These are phyloP conservation scores for Zaprionus africanus DNA, from an alignment of 1,140 invertebrate species.

Conservation along the genomic window DNA sequence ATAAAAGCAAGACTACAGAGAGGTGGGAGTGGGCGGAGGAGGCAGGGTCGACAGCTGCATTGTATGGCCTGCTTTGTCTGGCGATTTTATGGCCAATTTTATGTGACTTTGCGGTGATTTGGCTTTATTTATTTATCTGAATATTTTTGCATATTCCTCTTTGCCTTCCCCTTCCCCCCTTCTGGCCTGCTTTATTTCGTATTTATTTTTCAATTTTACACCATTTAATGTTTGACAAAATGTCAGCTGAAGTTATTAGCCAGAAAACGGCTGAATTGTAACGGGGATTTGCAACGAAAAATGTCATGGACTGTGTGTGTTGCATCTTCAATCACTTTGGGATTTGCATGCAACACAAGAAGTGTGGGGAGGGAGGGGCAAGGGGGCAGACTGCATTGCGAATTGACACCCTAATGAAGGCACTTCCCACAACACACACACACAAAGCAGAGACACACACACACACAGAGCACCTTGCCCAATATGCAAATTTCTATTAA, in stretches of 20 bases:
- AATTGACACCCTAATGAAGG: constrained; percentile 12
- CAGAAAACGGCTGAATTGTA: constrained; percentile 2
- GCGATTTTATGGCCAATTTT: constrained; percentile 41
- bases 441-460: constrained; percentile 14
- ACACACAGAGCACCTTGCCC: constrained; percentile 60
- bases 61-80: constrained; percentile 15
- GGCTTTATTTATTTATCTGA: constrained; percentile 43
- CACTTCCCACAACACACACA: constrained; percentile 24
- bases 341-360: constrained; percentile 6
- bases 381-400: not conserved
- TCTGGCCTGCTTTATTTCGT: not conserved
- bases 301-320: constrained; percentile 29
- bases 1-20: constrained; percentile 20
- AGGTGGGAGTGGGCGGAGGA: not conserved
- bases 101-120: constrained; percentile 49
- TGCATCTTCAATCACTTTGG: not conserved
- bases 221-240: not conserved
- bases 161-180: not conserved
- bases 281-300: not conserved
- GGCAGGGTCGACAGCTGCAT: constrained; percentile 38
- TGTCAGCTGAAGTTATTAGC: not conserved
- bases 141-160: constrained; percentile 8
- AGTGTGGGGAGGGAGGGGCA: no score
- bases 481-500: constrained; percentile 79
- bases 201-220: not conserved